Base-by-base conservation (phyloP, 2,888 invertebrate species). In the Hirudinaria manillensis region DNA sequence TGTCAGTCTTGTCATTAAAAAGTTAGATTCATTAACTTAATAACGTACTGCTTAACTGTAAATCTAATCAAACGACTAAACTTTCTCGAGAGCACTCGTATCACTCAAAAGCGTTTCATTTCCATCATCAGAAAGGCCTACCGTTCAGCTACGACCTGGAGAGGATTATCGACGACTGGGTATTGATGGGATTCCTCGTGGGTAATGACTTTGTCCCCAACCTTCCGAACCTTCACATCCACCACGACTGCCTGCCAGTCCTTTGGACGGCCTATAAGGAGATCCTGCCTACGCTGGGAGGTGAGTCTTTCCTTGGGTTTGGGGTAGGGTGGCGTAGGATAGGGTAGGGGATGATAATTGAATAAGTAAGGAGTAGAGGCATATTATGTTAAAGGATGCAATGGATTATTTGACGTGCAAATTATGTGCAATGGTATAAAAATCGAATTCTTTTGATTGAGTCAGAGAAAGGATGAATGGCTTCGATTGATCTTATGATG, bases 181-280 rank as follows among this genome's bases (percentile, higher is more conserved):
- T 98, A 38, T 85, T 98, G 27, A 94, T 98, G 94, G 94, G 95
- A 0, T 97, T 97, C 85, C 87, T 98, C 34, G 93, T 98, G 19
- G 98, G 98, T 19, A 78, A 99, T 84, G 98, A 99, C 86, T 99
- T 99, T 86, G 93, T 99, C 81, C 98, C 98, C 0, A 90, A 96
- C 87, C 88, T 98, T 79, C 98, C 98, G 2, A 91, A 94, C 85
- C 89, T 99, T 85, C 94, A 98, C 85, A 98, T 99, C 79, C 90
- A 90, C 80, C 91, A 92, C 82, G 93, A 94, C 82, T 94, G 94
- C 21, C 86, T 98, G 78, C 92, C 94, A 0, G 84, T 92, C 78
- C 87, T 99, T 61, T 97, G 94, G 86, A 89, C 89, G 81, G 91
- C 91, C 0, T 97, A 99, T 85, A 94, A 91, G 87, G 89, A 90